Evolutionary conservation across 2,888 invertebrate genomes (phyloP).

Genomic region (Cheilosia vulpina): DNA sequence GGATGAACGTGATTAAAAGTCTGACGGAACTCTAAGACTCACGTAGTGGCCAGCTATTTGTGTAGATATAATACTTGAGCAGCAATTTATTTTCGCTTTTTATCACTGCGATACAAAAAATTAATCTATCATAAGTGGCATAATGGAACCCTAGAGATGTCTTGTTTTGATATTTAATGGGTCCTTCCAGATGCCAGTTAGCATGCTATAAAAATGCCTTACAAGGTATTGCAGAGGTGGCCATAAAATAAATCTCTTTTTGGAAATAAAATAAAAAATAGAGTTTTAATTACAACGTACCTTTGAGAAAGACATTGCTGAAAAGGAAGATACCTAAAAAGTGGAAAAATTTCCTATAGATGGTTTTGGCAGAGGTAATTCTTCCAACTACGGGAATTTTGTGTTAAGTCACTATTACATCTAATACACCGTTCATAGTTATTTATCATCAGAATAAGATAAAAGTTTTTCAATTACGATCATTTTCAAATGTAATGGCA

Average conservation of each 20-base stretch:
- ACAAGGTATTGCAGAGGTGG: background rate
- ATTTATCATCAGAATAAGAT: too few species aligned
- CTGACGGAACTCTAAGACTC: conserved; percentile 63
- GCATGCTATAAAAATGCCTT: conserved; percentile 11
- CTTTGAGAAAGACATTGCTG: too few species aligned
- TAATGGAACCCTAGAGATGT: conserved; percentile 56
- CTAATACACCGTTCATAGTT: too few species aligned
- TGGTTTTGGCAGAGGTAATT: too few species aligned
- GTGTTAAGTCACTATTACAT: too few species aligned
- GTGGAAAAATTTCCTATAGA: too few species aligned
- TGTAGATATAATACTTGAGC: conserved; percentile 30
- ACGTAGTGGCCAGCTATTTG: conserved; percentile 61
- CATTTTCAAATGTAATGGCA: too few species aligned
- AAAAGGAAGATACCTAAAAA: too few species aligned
- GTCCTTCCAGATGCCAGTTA: conserved; percentile 28
- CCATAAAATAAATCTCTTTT: background rate
- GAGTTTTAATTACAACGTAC: too few species aligned
- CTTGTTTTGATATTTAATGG: conserved; percentile 39
- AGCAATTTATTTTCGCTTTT: conserved; percentile 63
- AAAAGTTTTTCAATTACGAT: too few species aligned
- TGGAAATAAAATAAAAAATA: background rate
- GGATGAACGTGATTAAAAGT: conserved; percentile 73
- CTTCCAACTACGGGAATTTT: too few species aligned
- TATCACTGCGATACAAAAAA: conserved; percentile 48
- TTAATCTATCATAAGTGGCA: conserved; percentile 65